Percentiles rank a stretch among this genome's conserved stretches.
phyloP scores from a whole-genome alignment of 1,140 invertebrate species.

The Lordiphosa clarofinis region DNA sequence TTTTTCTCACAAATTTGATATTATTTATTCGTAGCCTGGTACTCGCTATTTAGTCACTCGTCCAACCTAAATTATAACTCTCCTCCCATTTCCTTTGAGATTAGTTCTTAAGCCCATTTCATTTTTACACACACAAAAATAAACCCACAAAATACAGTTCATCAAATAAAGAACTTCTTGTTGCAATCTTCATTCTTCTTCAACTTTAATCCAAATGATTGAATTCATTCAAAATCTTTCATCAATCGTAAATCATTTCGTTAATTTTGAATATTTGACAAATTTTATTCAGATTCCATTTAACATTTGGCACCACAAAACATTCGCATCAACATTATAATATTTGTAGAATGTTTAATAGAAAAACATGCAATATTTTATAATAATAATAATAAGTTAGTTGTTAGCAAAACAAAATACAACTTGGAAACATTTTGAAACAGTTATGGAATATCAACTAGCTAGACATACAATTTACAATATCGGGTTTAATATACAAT shows the following conservation, averaged over 20 bases:
- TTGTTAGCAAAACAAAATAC: slow-evolving; percentile 39
- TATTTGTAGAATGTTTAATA: slow-evolving; percentile 20
- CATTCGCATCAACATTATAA: slow-evolving; percentile 26
- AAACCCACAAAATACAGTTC: slow-evolving; percentile 46
- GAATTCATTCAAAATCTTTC: no score
- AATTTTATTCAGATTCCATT: slow-evolving; percentile 52
- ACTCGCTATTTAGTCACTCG: neutral
- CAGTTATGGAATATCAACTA: slow-evolving; percentile 42
- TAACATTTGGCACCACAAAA: slow-evolving; percentile 56
- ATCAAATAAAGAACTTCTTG: no score
- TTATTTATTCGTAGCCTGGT: neutral
- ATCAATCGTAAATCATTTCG: no score
- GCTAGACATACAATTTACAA: slow-evolving; percentile 55
- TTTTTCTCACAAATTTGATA: no score
- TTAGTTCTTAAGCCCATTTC: slow-evolving; percentile 46
- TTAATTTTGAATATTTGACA: slow-evolving; percentile 42
- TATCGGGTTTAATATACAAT: slow-evolving; percentile 68
- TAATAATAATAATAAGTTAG: slow-evolving; percentile 19
- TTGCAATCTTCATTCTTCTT: no score
- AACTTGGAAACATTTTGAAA: slow-evolving; percentile 51
- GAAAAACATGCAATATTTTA: slow-evolving; percentile 25
- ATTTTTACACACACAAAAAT: slow-evolving; percentile 47
- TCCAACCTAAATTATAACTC: neutral
- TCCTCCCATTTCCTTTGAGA: slow-evolving; percentile 1
- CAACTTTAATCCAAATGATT: no score